Percentiles rank a stretch among this genome's conserved stretches.
phyloP scores from a whole-genome alignment of 2,888 invertebrate genomes.

The Phymatocera aterrima region DNA sequence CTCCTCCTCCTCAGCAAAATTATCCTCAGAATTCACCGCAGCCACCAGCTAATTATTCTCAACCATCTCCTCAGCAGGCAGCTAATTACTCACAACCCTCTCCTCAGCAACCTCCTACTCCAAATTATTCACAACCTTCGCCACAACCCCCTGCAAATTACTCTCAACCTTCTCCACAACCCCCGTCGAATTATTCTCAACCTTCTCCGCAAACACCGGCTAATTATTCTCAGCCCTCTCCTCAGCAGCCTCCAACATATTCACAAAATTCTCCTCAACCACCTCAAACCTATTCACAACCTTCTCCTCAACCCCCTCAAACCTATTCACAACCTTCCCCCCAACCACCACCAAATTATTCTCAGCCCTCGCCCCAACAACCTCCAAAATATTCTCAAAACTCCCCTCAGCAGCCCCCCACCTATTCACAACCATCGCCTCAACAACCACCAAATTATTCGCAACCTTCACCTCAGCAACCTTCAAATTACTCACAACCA shows the following conservation, averaged over 20 bases:
- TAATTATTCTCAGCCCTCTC: conserved; percentile 43
- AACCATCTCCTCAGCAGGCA: conserved; percentile 59
- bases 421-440: conserved; percentile 35
- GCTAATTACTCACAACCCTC: conserved; percentile 41
- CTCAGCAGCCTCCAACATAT: conserved; percentile 48
- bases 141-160: conserved; percentile 53
- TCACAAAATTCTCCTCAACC: conserved; percentile 62
- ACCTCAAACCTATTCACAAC: conserved; percentile 57
- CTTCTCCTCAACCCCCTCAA: conserved; percentile 66
- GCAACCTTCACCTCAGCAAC: conserved; percentile 58
- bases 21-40: conserved; percentile 64
- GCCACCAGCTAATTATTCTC: conserved; percentile 57
- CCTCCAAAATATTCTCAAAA: conserved; percentile 61
- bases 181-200: conserved; percentile 60
- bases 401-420: conserved; percentile 56
- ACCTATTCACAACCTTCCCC: conserved; percentile 77
- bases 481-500: conserved; percentile 33
- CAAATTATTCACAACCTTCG: conserved; percentile 47
- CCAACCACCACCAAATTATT: conserved; percentile 76
- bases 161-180: conserved; percentile 53
- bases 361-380: conserved; percentile 60
- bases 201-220: conserved; percentile 50
- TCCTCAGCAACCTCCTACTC: conserved; percentile 32
- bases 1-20: conserved; percentile 55
- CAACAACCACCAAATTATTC: conserved; percentile 57